phyloP scores from a whole-genome alignment of 2,797 vertebrate genomes.

The Emydoidea blandingii region DNA sequence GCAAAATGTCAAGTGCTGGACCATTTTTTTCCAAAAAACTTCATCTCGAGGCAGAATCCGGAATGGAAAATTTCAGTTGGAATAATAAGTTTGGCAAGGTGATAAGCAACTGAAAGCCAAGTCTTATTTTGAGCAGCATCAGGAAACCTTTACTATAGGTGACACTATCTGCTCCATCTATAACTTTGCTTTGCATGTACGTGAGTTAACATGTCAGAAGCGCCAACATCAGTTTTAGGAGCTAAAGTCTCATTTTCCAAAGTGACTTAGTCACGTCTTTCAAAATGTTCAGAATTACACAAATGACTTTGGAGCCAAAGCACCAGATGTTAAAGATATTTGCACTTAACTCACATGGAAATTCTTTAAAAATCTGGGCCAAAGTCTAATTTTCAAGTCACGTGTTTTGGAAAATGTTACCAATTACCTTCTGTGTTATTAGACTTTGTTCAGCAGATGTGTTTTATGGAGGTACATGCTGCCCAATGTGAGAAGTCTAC shows the following conservation, averaged over 20 bases:
- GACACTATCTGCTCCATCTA: not conserved
- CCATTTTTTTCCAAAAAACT: too few species aligned
- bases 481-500: not conserved
- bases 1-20: not conserved
- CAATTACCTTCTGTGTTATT: not conserved
- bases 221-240: too few species aligned
- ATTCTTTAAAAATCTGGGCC: too few species aligned
- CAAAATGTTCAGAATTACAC: not conserved
- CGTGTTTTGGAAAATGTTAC: not conserved
- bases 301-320: not conserved
- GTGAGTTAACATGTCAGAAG: not conserved
- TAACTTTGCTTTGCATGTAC: not conserved
- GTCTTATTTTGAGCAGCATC: not conserved
- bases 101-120: too few species aligned
- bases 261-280: too few species aligned
- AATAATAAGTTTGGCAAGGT: not conserved
- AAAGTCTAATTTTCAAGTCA: not conserved
- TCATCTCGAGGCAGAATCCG: not conserved
- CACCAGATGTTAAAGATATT: not conserved
- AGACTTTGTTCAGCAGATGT: not conserved
- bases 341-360: too few species aligned
- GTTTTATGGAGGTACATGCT: fast-evolving
- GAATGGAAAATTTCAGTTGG: not conserved
- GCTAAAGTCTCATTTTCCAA: too few species aligned
- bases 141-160: not conserved